Evolutionary conservation across 2,797 vertebrate species (phyloP).

Genomic region (Lepus townsendii): DNA sequence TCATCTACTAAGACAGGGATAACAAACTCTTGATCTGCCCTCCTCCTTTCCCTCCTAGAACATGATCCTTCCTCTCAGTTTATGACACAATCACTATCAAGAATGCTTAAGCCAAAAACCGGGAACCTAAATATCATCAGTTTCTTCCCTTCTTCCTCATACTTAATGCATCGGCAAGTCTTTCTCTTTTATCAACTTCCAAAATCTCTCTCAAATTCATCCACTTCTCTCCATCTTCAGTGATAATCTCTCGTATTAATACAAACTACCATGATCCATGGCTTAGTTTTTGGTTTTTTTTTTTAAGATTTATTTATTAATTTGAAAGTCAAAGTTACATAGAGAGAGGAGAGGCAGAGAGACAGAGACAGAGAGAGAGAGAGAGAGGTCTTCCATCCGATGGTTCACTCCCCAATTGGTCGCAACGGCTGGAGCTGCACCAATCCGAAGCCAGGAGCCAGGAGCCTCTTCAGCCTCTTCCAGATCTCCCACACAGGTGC

Average conservation of each 20-base stretch:
- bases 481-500: too few species aligned
- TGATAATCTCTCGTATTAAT: background rate
- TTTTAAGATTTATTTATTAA: too few species aligned
- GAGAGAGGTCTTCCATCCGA: too few species aligned
- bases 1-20: conserved; percentile 21
- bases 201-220: conserved; percentile 60
- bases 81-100: background rate
- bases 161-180: conserved; percentile 35
- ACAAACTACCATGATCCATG: background rate
- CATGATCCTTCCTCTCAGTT: conserved; percentile 17
- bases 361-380: too few species aligned
- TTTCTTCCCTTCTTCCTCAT: conserved; percentile 58
- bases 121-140: background rate
- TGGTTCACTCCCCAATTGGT: too few species aligned
- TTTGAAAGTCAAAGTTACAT: too few species aligned
- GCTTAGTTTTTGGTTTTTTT: too few species aligned
- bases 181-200: conserved; percentile 60
- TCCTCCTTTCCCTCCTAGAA: background rate
- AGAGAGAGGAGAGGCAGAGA: too few species aligned
- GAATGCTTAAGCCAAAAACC: conserved; percentile 46
- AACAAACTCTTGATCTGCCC: conserved; percentile 54
- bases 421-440: too few species aligned
- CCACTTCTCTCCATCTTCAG: background rate
- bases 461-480: too few species aligned
- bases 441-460: too few species aligned